Evolutionary conservation across 2,797 vertebrate species (phyloP), one percentile per base, ranked within the genome.

Genomic region (Rhodeus uyekii): DNA sequence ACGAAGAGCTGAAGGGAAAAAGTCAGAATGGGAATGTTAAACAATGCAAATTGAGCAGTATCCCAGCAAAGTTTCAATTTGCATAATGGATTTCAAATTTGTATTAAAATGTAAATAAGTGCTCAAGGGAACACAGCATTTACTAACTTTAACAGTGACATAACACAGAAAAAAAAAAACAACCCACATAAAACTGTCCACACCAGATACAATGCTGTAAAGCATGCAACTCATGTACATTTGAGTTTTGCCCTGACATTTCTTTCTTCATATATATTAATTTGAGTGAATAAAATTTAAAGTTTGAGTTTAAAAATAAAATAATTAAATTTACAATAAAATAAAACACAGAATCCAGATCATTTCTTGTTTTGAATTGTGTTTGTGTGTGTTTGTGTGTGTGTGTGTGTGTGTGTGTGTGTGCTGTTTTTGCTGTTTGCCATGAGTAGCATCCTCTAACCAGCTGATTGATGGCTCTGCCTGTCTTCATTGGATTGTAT

Each of bases 1-100:
- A 99, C 95, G 6, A 99, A 99, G 85, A 97, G 95, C 96, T 96
- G 48, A 32, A 73, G 68, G 42, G 39, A 55, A 65, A 58, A 32
- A 78, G 44, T 46, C 39, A 64, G 24, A 48, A 91, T 90, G 89
- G 91, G 89, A 87, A 85, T 74, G 87, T 85, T 80, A 87, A 65
- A 87, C 60, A 87, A 13, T 32, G 58, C 32, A 42, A 65, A 81
- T n/a, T 64, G 39, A 80, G 42, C 3, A 80, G 53, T 80, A 72
- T 63, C 8, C 16, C 29, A 19, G 78, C 39, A 71, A 80, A 63
- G 16, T 73, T 81, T 19, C n/a, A 29, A 73, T 81, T 53, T 38
- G 48, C 69, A 64, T 81, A 81, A 73, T 73, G 55, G 68, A 64
- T 63, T 18, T 61, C 3, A 72, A 46, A 81, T 73, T 50, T 63